Base-by-base conservation (phyloP, 1,140 invertebrate genomes). In the Penaeus japonicus region DNA sequence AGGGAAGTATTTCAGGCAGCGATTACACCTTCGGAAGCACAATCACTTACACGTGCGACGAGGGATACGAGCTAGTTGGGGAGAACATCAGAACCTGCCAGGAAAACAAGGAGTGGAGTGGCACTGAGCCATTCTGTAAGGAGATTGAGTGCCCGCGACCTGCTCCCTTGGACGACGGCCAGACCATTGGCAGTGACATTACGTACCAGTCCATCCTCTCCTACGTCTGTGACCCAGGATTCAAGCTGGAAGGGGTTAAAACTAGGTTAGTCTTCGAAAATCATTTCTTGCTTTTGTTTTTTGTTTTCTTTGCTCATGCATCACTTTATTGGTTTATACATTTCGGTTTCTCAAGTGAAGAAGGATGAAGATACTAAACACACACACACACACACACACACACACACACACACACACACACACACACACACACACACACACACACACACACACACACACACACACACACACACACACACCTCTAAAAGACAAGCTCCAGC, bases 191-290 rank as follows among this genome's bases (percentile, higher is more conserved):
- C 20, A 77, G 70, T 80, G 91, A 85, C 62, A 91, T 90, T 77
- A 87, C 84, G 7, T 91, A 91, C 70, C 91, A 91, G 10, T 90
- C 91, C 35, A 90, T 87, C 24, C 85, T 92, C 17, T 87, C 84
- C 10, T 93, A 92, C 87, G 84, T 78, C n/a, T 93, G 93, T 90
- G 89, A 92, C 27, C 83, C 89, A 24, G 93, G 93, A 4, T 92
- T 92, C 87, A 89, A 90, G 47, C 73, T 93, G 17, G 85, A 91
- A 30, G 92, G 92, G 20, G 75, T 80, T 20, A n/a, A 77, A 18
- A 89, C 85, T 54, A 90, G 39, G 89, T 89, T 35, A 73, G 89
- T 4, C 24, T 15, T 84, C 32, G 65, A 32, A 59, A 39, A 27
- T 12, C n/a, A 62, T 53, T 30, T 65, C 27, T n/a, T 65, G 1